phyloP scores from a whole-genome alignment of 1,140 invertebrate species.

The Neodiprion virginianus region DNA sequence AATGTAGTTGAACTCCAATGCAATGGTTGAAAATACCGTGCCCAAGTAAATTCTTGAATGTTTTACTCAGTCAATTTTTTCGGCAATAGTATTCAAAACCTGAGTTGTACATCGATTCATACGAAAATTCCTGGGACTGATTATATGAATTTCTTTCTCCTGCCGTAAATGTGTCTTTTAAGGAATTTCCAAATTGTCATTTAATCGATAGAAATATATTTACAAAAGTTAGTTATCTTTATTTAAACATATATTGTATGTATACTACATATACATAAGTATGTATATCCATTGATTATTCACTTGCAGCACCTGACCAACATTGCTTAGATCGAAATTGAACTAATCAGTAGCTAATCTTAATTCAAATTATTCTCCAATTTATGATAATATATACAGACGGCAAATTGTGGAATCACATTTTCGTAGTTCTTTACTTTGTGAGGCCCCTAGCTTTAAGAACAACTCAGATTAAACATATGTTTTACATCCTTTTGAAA shows the following conservation, averaged over 20 bases:
- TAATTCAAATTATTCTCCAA: neutral
- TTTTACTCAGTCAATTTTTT: neutral
- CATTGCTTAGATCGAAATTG: neutral
- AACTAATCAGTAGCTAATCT: neutral
- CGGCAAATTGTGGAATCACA: neutral
- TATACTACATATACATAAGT: no score
- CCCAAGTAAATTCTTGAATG: neutral
- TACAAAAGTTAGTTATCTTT: neutral
- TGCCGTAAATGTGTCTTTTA: no score
- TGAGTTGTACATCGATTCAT: no score
- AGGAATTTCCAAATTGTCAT: neutral
- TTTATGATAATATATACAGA: neutral
- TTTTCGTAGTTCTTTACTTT: neutral
- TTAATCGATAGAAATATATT: neutral
- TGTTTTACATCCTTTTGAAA: no score
- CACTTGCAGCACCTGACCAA: no score
- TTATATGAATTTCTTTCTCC: no score
- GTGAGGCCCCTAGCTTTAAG: no score
- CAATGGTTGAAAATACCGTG: neutral
- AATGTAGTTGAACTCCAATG: constrained; percentile 12
- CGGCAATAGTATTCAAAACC: no score
- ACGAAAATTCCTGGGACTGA: no score
- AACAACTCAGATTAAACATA: no score
- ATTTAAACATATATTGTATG: no score
- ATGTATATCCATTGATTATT: no score